These are phyloP conservation scores for Distichodus sexfasciatus DNA, from an alignment of 2,797 vertebrate genomes.

Conservation along the genomic window DNA sequence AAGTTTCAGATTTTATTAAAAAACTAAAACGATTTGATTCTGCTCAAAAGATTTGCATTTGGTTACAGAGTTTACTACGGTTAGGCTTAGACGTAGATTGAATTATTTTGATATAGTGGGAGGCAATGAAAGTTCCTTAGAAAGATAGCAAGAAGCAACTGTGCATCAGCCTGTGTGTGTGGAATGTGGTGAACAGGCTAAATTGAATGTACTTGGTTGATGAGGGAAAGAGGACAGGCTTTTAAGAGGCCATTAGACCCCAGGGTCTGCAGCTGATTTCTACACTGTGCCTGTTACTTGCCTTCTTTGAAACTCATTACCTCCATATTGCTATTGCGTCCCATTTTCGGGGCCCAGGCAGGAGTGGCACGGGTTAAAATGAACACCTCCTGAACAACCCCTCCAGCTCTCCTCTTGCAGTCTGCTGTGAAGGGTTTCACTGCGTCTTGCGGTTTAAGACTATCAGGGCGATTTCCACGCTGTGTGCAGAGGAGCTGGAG, in stretches of 20 bases:
- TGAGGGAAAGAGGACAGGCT: conserved; percentile 45
- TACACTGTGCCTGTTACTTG: conserved; percentile 54
- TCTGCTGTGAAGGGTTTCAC: conserved; percentile 27
- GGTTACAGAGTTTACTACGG: too few relatives aligned
- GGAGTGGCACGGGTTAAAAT: conserved; percentile 37
- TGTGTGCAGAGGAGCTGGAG: conserved; percentile 42
- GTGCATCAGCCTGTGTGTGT: conserved; percentile 17
- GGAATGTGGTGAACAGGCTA: conserved; percentile 28
- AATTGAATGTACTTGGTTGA: conserved; percentile 45
- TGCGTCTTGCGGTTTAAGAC: conserved; percentile 43
- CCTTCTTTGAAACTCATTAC: conserved; percentile 52
- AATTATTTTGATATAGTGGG: not conserved
- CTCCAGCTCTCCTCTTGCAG: conserved; percentile 17
- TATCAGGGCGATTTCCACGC: conserved; percentile 49
- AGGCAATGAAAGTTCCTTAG: not conserved
- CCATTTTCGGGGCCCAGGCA: conserved; percentile 31
- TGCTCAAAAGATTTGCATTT: too few relatives aligned
- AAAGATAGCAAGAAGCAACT: not conserved
- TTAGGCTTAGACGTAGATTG: too few relatives aligned
- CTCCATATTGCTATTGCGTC: conserved; percentile 46
- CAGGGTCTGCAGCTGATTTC: conserved; percentile 49
- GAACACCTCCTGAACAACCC: conserved; percentile 58
- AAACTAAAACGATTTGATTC: too few relatives aligned
- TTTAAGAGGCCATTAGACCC: conserved; percentile 48
- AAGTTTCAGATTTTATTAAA: too few relatives aligned